phyloP scores from a whole-genome alignment of 2,797 vertebrate species.

The Melanotaenia boesemani region DNA sequence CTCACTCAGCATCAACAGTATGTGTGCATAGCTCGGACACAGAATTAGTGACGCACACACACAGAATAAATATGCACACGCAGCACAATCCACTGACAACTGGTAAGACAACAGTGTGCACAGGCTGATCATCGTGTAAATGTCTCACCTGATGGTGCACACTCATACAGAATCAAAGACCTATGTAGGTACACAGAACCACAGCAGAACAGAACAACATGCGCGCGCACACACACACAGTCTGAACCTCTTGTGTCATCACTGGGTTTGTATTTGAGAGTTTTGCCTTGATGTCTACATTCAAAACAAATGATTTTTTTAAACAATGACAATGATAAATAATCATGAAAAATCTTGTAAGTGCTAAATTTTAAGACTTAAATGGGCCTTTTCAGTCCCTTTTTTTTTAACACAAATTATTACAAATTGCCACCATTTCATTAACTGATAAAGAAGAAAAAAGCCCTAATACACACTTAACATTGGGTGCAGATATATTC shows the following conservation, averaged over 20 bases:
- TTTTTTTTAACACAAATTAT: not conserved
- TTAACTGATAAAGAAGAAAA: not conserved
- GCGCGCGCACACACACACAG: conserved; percentile 17
- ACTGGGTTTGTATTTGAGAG: conserved; percentile 25
- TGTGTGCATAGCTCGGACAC: conserved; percentile 69
- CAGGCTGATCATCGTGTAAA: conserved; percentile 39
- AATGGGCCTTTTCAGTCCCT: not conserved
- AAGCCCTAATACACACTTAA: not conserved
- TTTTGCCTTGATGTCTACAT: conserved; percentile 11
- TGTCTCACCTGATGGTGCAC: conserved; percentile 38
- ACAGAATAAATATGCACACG: conserved; percentile 65
- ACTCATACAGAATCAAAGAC: not conserved
- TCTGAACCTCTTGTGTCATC: conserved; percentile 28
- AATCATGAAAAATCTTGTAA: not conserved
- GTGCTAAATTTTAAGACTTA: not conserved
- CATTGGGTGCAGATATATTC: not conserved
- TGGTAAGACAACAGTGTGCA: conserved; percentile 50
- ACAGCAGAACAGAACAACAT: conserved; percentile 33
- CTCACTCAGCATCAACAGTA: conserved; percentile 35
- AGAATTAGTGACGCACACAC: conserved; percentile 42
- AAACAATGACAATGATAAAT: not conserved
- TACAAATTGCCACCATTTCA: not conserved
- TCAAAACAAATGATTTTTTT: conserved; percentile 3
- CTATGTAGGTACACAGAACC: conserved; percentile 24
- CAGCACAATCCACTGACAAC: conserved; percentile 44